A percentile compares a stretch with the other conserved stretches of the same genome.
phyloP scores from a whole-genome alignment of 2,888 invertebrate genomes.

The Hesperia comma region DNA sequence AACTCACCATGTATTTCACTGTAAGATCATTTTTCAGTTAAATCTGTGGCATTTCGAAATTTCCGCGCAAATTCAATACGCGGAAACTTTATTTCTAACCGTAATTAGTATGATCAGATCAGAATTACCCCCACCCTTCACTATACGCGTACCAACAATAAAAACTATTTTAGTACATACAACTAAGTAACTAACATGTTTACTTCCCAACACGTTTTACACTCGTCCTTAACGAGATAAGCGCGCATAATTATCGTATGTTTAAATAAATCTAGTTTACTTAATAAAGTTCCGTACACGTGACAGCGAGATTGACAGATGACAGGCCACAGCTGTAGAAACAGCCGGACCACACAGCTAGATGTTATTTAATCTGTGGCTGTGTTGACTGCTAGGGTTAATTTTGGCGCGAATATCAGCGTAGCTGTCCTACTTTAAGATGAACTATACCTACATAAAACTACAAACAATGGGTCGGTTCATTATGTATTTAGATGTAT shows the following conservation, averaged over 20 bases:
- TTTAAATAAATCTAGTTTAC: conserved; percentile 8
- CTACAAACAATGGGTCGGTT: too few relatives aligned
- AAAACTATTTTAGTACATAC: not conserved
- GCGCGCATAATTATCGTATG: conserved; percentile 1
- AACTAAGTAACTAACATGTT: not conserved
- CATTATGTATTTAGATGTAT: too few relatives aligned
- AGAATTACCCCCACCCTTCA: not conserved
- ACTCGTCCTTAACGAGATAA: conserved; percentile 8
- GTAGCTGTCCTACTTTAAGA: not conserved
- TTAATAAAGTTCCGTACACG: conserved; percentile 10
- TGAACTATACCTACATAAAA: not conserved
- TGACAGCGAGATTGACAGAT: conserved; percentile 21
- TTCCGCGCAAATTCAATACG: too few relatives aligned
- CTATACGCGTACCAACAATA: not conserved
- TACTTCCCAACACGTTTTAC: not conserved
- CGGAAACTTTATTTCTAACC: too few relatives aligned
- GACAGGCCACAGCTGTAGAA: conserved; percentile 39
- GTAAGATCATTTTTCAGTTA: too few relatives aligned
- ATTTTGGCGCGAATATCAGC: conserved; percentile 9
- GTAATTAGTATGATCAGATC: not conserved
- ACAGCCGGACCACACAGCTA: conserved; percentile 38
- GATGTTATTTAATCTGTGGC: conserved; percentile 18
- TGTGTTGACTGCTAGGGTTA: conserved; percentile 9
- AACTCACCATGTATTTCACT: too few relatives aligned
- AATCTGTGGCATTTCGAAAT: too few relatives aligned